These are phyloP conservation scores for Griposia aprilina DNA, from an alignment of 2,888 invertebrate genomes.

Conservation along the genomic window DNA sequence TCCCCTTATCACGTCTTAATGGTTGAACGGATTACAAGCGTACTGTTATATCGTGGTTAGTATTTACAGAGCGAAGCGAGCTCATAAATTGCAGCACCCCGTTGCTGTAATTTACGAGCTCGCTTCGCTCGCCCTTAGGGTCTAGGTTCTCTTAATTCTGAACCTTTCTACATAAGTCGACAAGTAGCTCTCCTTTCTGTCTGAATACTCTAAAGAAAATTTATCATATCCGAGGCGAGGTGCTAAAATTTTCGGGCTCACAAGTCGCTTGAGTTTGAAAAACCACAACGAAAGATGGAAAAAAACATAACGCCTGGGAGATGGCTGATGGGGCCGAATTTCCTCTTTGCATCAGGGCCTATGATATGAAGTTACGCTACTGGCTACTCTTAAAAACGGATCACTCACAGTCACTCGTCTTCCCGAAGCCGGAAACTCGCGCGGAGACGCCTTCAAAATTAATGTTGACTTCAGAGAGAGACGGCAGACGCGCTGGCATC, in stretches of 20 bases:
- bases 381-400: background rate
- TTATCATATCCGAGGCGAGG: background rate
- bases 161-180: too few species aligned
- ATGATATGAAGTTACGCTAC: background rate
- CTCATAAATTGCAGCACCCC: too few species aligned
- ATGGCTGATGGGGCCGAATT: background rate
- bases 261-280: background rate
- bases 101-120: too few species aligned
- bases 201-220: background rate
- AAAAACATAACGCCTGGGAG: background rate
- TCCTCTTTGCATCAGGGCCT: background rate
- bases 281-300: background rate
- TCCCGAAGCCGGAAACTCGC: constrained; percentile 72
- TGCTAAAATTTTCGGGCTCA: background rate
- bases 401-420: constrained; percentile 71
- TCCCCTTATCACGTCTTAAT: too few species aligned
- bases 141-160: too few species aligned
- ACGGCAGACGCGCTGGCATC: constrained; percentile 68
- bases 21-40: too few species aligned
- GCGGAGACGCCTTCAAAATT: constrained; percentile 63
- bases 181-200: background rate
- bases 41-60: too few species aligned
- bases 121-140: too few species aligned
- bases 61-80: too few species aligned
- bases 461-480: background rate